These are phyloP conservation scores for Columba guinea DNA, from an alignment of 2,797 vertebrate species.

Conservation along the genomic window DNA sequence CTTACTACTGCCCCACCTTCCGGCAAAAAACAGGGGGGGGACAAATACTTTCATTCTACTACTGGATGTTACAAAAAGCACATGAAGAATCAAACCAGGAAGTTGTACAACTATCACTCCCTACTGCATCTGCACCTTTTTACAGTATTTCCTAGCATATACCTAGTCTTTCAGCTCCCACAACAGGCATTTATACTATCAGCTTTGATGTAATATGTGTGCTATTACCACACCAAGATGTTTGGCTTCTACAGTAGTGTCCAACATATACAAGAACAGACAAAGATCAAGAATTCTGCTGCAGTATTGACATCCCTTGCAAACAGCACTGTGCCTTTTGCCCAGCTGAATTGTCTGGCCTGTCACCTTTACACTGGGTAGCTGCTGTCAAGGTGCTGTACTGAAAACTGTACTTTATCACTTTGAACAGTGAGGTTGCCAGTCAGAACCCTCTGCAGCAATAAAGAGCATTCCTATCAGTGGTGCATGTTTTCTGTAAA, in stretches of 20 bases:
- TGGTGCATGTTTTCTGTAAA: not conserved
- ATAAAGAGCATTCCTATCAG: not conserved
- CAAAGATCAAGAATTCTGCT: not conserved
- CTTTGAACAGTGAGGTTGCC: not conserved
- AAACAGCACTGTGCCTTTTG: not conserved
- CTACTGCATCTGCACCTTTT: not conserved
- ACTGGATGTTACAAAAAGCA: not conserved
- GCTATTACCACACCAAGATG: not conserved
- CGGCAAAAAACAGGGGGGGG: fast-evolving
- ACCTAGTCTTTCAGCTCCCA: not conserved
- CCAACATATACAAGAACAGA: not conserved
- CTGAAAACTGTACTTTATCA: not conserved
- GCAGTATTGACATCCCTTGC: not conserved
- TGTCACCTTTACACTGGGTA: not conserved
- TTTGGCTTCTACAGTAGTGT: not conserved
- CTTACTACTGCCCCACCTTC: not conserved
- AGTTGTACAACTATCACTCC: not conserved
- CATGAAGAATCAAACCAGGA: not conserved
- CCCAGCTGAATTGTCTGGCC: not conserved
- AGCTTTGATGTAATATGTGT: not conserved
- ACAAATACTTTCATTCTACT: not conserved
- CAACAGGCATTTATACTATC: not conserved
- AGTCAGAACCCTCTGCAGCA: not conserved
- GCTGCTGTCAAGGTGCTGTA: not conserved
- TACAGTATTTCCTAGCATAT: not conserved